Percentiles rank a stretch among this genome's conserved stretches.
Evolutionary conservation across 2,888 invertebrate genomes (phyloP).

Genomic region (Odontocerum albicorne): DNA sequence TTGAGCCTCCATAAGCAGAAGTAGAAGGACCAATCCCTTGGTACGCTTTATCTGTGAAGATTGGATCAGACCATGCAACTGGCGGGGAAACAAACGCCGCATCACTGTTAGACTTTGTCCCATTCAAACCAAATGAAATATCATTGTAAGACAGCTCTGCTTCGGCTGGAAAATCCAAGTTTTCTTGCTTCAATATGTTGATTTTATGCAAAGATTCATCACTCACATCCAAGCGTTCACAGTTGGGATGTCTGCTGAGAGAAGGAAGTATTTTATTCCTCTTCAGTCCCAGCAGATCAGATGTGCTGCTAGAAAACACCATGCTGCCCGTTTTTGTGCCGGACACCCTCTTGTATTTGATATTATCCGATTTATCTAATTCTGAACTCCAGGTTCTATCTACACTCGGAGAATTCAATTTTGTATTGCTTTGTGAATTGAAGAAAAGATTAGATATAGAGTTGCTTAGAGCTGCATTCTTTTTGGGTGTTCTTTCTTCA

Average conservation of each 20-base stretch:
- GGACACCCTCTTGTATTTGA: slow-evolving; percentile 12
- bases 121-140: slow-evolving; percentile 9
- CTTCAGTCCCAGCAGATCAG: slow-evolving; percentile 48
- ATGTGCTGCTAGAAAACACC: slow-evolving; percentile 45
- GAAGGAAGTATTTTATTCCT: slow-evolving; percentile 47
- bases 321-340: slow-evolving; percentile 38
- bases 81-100: slow-evolving; percentile 1
- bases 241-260: slow-evolving; percentile 46
- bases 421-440: slow-evolving; percentile 8
- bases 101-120: not conserved
- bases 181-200: slow-evolving; percentile 29
- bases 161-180: slow-evolving; percentile 15
- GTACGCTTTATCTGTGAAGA: slow-evolving; percentile 14
- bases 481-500: slow-evolving; percentile 16
- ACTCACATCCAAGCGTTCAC: slow-evolving; percentile 52
- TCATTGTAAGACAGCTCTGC: slow-evolving; percentile 7
- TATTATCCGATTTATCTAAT: slow-evolving; percentile 21
- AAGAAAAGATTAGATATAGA: slow-evolving; percentile 28
- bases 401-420: slow-evolving; percentile 7
- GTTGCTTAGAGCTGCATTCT: slow-evolving; percentile 21
- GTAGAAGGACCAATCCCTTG: too few relatives aligned
- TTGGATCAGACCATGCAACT: slow-evolving; percentile 14
- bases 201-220: slow-evolving; percentile 47
- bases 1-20: too few relatives aligned
- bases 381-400: slow-evolving; percentile 26